Evolutionary conservation across 2,888 invertebrate species (phyloP), one percentile per base, ranked within the genome.

Genomic region (Macrophya annulata): DNA sequence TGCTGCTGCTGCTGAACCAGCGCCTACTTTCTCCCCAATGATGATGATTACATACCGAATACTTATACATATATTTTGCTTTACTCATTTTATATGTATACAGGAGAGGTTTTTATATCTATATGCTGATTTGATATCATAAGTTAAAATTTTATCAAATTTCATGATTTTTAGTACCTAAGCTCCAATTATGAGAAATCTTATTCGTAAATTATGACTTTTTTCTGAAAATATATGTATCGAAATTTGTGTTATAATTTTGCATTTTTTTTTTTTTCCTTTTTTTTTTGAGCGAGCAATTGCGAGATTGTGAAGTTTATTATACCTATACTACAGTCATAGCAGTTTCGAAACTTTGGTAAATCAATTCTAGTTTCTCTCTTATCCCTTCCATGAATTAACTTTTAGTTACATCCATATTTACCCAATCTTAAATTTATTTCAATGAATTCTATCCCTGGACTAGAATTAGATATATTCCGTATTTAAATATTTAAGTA

Each of bases 1-100:
- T 55, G n/a, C 55, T 55, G 68, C 31, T n/a, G 17, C 68, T 17
- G 37, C 37, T 68, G 17, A 4, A 25, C 12, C 68, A 12, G 21
- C 21, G 43, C 8, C 45, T 21, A 74, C 74, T 74, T 74, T 74
- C 74, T 45, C 74, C 31, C 15, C 72, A 40, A 74, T 45, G 45
- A 21, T 45, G 45, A 21, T 68, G 37, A 72, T 74, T 74, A 10
- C 43, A 45, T 25, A 12, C 74, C 45, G 21, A 48, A 74, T 45
- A 62, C 10, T 5, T 3, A n/a, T 21, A 25, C 21, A 62, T 21
- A 21, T n/a, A 48, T 68, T 15, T 37, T 6, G 68, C 5, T 31
- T 68, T 37, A 37, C 8, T 68, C 37, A 31, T 37, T 37, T 31
- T 68, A n/a, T n/a, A n/a, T 25, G 17, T 15, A 68, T 37, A 6